phyloP scores from a whole-genome alignment of 2,113 vertebrate genomes.

The Dromiciops gliroides region DNA sequence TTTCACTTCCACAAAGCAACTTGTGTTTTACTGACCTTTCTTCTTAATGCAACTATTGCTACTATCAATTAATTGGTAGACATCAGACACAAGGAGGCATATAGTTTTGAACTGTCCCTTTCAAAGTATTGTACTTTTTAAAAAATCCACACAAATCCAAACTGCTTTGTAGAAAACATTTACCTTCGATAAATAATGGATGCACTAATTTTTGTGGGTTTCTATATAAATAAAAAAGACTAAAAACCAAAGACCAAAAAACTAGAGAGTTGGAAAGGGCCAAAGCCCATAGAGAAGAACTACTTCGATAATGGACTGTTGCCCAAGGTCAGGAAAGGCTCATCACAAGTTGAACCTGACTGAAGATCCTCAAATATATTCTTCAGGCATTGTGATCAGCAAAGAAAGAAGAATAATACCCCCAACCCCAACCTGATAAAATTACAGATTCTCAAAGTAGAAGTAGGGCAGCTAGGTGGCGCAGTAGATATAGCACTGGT shows the following conservation, averaged over 20 bases:
- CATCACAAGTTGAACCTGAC: background rate
- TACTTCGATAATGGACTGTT: background rate
- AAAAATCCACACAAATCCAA: background rate
- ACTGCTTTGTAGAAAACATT: too few species aligned
- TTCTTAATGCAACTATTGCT: background rate
- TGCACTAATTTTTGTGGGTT: background rate
- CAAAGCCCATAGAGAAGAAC: background rate
- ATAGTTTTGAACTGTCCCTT: background rate
- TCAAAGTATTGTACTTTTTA: background rate
- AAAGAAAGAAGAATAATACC: background rate
- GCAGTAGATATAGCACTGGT: too few species aligned
- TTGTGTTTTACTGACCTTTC: background rate
- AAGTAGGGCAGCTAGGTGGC: too few species aligned
- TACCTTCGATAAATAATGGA: background rate
- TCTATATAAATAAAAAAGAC: background rate
- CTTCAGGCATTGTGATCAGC: background rate
- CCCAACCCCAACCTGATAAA: background rate
- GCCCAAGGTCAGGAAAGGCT: background rate
- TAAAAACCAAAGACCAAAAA: background rate
- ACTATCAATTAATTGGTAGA: background rate
- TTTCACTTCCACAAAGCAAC: background rate
- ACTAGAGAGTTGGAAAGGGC: background rate
- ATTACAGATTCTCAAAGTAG: background rate
- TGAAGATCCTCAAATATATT: background rate
- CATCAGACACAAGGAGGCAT: background rate